Base-by-base conservation (phyloP, 2,113 vertebrate genomes). In the Varanus komodoensis region DNA sequence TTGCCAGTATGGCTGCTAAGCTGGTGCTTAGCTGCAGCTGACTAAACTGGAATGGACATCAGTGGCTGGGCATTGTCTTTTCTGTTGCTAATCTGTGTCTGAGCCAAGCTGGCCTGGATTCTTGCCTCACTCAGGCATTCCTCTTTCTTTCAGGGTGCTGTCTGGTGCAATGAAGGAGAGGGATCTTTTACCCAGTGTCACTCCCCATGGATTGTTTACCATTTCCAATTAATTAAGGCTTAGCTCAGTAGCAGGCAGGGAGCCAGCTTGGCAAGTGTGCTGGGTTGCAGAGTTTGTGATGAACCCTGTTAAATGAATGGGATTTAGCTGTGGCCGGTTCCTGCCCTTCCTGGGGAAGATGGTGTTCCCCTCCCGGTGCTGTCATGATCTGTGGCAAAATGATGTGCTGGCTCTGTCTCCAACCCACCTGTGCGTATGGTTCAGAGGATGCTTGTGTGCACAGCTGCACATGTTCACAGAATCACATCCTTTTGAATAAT, bases 211-310 rank as follows among this genome's bases (percentile, higher is more conserved):
- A 29, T 80, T 21, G 8, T 78, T 74, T 82, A 54, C 71, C 73
- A 29, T 77, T 64, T 68, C 48, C 86, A 87, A 80, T 88, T 79
- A 71, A 84, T 91, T 79, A 83, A 84, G 74, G 90, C 90, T 83
- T 78, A 78, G 74, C 86, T 88, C 81, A 71, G 48, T 84, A 44
- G 38, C 54, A 74, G 89, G 84, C 90, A 14, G 32, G 44, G 3
- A 87, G 86, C 86, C 89, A 83, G 69, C 54, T 82, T 87, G 85
- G 86, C 61, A 54, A 78, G 74, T 19, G 4, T 80, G 50, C 75
- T 90, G 84, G 75, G 57, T 86, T 86, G 89, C 75, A 57, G 78
- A n/a, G 75, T 89, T 74, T 80, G 82, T 23, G 61, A 85, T 79
- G 21, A 85, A 74, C 88, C 52, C 73, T 68, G 48, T 69, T 79